A percentile compares a stretch with the other conserved stretches of the same genome.
Evolutionary conservation across 2,797 vertebrate genomes (phyloP).

Genomic region (Cyprinella venusta): DNA sequence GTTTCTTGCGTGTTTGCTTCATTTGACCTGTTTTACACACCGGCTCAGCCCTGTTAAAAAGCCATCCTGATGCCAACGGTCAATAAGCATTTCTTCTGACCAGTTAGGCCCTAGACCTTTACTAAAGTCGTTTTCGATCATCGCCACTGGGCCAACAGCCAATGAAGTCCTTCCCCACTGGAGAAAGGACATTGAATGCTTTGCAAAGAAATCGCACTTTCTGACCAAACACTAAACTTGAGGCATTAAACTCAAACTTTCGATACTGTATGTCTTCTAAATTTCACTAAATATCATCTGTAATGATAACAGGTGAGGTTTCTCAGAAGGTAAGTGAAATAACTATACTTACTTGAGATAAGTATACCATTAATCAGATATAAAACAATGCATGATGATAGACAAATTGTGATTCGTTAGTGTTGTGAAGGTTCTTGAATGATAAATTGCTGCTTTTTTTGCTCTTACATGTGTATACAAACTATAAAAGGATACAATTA

Average conservation of each 20-base stretch:
- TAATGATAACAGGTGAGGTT: constrained; percentile 1
- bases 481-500: background rate
- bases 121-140: constrained; percentile 48
- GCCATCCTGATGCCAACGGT: background rate
- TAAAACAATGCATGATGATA: background rate
- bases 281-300: constrained; percentile 10
- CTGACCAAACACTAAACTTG: constrained; percentile 40
- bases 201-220: constrained; percentile 30
- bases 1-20: constrained; percentile 16
- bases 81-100: constrained; percentile 26
- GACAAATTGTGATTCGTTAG: background rate
- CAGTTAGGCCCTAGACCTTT: constrained; percentile 14
- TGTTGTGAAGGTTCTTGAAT: background rate
- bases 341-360: background rate
- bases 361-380: constrained; percentile 2
- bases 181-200: background rate
- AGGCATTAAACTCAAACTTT: constrained; percentile 27
- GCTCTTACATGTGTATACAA: background rate
- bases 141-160: background rate
- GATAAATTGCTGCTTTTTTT: background rate
- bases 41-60: constrained; percentile 15
- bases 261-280: background rate
- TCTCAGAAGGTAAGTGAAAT: constrained; percentile 11
- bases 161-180: background rate
- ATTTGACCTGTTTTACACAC: constrained; percentile 32